Percentiles rank a stretch among this genome's conserved stretches.
Conservation (phyloP, 2,888 invertebrate species). For the Julus scandinavius region DNA sequence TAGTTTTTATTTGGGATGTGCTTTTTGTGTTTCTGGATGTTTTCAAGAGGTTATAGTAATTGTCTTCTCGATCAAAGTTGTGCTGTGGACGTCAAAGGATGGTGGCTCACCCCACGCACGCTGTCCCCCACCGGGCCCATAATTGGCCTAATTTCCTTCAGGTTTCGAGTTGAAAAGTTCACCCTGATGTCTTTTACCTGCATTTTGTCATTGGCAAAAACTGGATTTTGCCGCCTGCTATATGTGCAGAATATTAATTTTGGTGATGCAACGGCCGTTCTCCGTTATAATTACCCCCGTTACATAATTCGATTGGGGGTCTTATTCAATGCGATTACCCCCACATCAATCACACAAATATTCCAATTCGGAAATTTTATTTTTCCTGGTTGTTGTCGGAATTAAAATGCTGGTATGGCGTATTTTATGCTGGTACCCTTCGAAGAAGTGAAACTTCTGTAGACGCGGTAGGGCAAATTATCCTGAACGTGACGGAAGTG, state of each 20-base stretch:
- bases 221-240: neutral
- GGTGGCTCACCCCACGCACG: neutral
- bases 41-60: too few relatives aligned
- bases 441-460: too few relatives aligned
- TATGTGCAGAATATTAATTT: neutral
- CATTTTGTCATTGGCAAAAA: neutral
- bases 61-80: neutral
- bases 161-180: constrained; percentile 20
- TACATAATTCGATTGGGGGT: neutral
- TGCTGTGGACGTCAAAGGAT: neutral
- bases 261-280: neutral
- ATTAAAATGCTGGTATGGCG: too few relatives aligned
- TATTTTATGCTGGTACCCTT: too few relatives aligned
- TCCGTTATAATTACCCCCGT: neutral
- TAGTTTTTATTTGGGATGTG: neutral
- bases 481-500: too few relatives aligned
- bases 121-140: neutral
- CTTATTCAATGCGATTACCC: neutral
- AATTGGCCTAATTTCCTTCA: neutral
- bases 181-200: neutral
- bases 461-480: too few relatives aligned
- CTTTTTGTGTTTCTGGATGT: too few relatives aligned
- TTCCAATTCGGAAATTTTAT: too few relatives aligned
- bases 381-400: too few relatives aligned
- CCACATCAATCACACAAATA: neutral